phyloP scores from a whole-genome alignment of 2,888 invertebrate species.

The Hirtodrosophila histrioides region DNA sequence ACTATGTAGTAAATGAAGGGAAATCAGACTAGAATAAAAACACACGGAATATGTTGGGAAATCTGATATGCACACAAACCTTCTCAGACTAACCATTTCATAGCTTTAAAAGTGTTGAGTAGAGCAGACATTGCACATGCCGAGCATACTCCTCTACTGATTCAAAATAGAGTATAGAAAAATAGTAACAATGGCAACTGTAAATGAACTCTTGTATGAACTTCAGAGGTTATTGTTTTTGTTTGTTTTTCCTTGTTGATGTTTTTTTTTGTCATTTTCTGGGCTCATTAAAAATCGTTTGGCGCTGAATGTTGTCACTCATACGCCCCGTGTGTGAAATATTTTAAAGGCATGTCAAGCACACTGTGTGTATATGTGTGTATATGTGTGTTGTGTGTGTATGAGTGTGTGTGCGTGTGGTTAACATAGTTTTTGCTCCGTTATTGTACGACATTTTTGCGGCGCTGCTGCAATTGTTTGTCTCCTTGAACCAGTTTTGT shows the following conservation, averaged over 20 bases:
- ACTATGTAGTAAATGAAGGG: no score
- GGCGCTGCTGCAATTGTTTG: conserved; percentile 65
- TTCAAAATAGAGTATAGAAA: no score
- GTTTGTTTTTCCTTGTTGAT: conserved; percentile 1
- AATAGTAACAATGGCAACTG: conserved; percentile 3
- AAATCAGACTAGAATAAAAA: no score
- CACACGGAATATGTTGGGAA: no score
- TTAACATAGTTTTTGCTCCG: conserved; percentile 51
- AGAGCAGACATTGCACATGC: no score
- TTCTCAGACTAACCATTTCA: no score
- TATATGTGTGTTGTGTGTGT: conserved; percentile 1
- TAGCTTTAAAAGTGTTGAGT: no score
- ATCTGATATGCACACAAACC: no score
- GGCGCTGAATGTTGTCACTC: conserved; percentile 57
- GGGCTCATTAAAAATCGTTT: conserved; percentile 66
- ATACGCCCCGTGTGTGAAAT: conserved; percentile 38
- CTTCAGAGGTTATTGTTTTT: background rate
- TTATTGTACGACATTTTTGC: conserved; percentile 66
- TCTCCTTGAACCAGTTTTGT: conserved; percentile 75
- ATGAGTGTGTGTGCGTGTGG: conserved; percentile 22
- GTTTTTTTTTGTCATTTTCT: conserved; percentile 36
- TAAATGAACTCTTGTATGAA: conserved; percentile 18
- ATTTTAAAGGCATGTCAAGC: conserved; percentile 37
- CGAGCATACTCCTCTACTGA: background rate
- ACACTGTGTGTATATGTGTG: conserved; percentile 5